Base-by-base conservation (phyloP, 2,797 vertebrate species). In the Picus viridis region DNA sequence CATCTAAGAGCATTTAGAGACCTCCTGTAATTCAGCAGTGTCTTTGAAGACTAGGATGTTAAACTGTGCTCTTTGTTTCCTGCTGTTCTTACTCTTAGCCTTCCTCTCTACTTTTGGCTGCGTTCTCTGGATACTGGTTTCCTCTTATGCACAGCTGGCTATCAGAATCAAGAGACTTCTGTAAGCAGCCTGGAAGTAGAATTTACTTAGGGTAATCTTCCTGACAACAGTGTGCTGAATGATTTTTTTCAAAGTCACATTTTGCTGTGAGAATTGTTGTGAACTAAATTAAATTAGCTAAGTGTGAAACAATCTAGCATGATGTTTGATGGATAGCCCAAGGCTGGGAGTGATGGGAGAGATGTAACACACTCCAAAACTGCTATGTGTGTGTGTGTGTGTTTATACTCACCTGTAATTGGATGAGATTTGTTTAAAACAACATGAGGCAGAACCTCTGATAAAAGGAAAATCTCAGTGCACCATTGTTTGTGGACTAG, bases 11-110 rank as follows among this genome's bases (percentile, higher is more conserved):
- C 10, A 0, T 72, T 91, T 90, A 59, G 32, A 91, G 83, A 78
- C 69, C 62, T 84, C 83, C 81, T 90, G 47, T 85, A 90, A 91
- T 67, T 92, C 64, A 72, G 71, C 23, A 69, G 69, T 77, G 18
- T 47, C 75, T 96, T 90, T 92, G 62, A 95, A 86, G 72, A 68
- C 45, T 45, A 32, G 51, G 65, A 93, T 89, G 75, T 93, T 83
- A 91, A 90, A 71, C 75, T 76, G 45, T 59, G n/a, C 57, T 90
- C 43, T 41, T 53, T 86, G 67, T 70, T 32, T 24, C 67, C 79
- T 85, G 79, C 73, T 83, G 63, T 54, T 94, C 83, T 90, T 39
- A 53, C 57, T 92, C 76, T 94, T 83, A 83, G 57, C 80, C 76
- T 86, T 76, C 7, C 32, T 89, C 53, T 88, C 67, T 58, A 76